Percentiles rank a stretch among this genome's conserved stretches.
phyloP scores from a whole-genome alignment of 2,888 invertebrate genomes.

The Cephus rjabovi region DNA sequence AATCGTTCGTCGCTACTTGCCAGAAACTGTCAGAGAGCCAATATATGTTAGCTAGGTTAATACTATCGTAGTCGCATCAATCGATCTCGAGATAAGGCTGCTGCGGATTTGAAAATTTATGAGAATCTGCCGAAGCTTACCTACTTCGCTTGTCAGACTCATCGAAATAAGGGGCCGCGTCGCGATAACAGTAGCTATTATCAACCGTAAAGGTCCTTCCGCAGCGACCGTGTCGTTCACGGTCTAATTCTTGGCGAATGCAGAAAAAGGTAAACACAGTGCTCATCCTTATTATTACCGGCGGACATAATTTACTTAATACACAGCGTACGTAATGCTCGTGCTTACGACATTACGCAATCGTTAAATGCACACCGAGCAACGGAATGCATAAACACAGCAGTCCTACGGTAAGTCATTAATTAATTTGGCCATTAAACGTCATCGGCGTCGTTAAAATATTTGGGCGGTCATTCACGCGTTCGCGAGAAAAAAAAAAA shows the following conservation, averaged over 20 bases:
- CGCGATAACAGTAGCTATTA: background rate
- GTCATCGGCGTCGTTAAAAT: background rate
- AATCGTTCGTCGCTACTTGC: background rate
- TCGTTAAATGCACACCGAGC: background rate
- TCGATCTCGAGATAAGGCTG: background rate
- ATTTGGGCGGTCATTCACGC: background rate
- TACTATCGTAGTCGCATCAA: background rate
- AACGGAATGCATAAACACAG: background rate
- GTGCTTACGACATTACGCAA: background rate
- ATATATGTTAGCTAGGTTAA: background rate
- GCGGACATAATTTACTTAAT: background rate
- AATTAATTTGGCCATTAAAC: background rate
- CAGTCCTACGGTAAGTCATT: background rate
- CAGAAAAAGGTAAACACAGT: background rate
- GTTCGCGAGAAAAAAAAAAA: background rate
- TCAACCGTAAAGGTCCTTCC: background rate
- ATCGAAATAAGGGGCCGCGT: background rate
- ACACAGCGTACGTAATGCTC: background rate
- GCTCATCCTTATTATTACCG: background rate
- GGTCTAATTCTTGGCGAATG: background rate
- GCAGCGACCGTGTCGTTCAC: background rate
- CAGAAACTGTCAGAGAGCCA: background rate
- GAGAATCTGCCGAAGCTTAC: background rate
- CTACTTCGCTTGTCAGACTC: background rate
- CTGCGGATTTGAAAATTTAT: background rate